A percentile compares a stretch with the other conserved stretches of the same genome.
Evolutionary conservation across 2,797 vertebrate species (phyloP).

Genomic region (Sebastes wilsoni): DNA sequence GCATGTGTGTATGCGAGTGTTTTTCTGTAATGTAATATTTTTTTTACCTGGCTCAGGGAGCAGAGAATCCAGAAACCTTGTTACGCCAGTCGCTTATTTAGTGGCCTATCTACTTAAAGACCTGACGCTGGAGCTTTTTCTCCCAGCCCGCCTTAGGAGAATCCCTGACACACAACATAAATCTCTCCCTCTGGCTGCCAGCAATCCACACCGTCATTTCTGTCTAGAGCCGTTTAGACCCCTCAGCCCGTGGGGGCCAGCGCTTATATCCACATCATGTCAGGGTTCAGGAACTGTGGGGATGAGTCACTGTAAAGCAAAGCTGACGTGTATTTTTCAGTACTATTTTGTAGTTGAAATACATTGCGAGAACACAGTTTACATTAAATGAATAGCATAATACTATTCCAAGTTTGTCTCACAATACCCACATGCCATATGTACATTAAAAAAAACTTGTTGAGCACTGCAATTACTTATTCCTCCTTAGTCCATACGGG

Average conservation of each 20-base stretch:
- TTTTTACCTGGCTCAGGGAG: slow-evolving; percentile 9
- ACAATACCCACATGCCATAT: not conserved
- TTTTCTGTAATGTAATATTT: slow-evolving; percentile 16
- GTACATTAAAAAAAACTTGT: not conserved
- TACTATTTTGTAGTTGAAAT: not conserved
- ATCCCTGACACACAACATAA: slow-evolving; percentile 64
- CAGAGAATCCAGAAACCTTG: slow-evolving; percentile 46
- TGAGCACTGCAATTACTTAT: not conserved
- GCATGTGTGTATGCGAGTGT: not conserved
- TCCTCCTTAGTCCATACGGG: not conserved
- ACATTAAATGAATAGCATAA: not conserved
- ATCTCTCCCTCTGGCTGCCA: slow-evolving; percentile 49
- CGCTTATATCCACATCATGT: slow-evolving; percentile 41
- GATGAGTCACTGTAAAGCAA: slow-evolving; percentile 4
- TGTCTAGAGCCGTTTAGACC: slow-evolving; percentile 45
- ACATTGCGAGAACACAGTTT: not conserved
- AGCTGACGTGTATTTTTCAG: not conserved
- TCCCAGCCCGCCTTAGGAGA: slow-evolving; percentile 47
- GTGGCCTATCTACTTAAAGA: slow-evolving; percentile 67
- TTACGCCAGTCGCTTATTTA: slow-evolving; percentile 67
- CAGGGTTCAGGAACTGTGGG: slow-evolving; percentile 24
- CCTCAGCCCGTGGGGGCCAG: slow-evolving; percentile 36
- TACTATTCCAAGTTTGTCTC: not conserved
- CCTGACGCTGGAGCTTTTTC: slow-evolving; percentile 61
- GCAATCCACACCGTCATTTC: slow-evolving; percentile 54